A percentile compares a stretch with the other conserved stretches of the same genome.
phyloP scores from a whole-genome alignment of 2,113 vertebrate genomes.

The Phocoena phocoena region DNA sequence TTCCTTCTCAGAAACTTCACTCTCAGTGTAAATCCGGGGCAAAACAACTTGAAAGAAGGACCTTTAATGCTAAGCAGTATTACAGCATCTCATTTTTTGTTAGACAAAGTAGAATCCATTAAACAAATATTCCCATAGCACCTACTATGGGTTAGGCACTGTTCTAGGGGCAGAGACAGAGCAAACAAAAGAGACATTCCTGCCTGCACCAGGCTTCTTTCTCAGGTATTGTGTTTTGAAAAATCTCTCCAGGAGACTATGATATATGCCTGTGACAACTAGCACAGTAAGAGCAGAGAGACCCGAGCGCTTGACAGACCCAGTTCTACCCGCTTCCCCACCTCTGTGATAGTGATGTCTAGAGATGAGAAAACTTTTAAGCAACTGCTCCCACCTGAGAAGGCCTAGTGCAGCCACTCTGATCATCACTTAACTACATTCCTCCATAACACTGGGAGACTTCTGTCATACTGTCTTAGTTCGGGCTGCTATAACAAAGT shows the following conservation, averaged over 20 bases:
- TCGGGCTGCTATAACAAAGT: not conserved
- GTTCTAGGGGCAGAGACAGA: not conserved
- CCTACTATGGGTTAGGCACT: not conserved
- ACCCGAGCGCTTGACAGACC: not conserved
- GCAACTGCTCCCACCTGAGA: not conserved
- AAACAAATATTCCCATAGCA: not conserved
- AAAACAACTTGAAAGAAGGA: slow-evolving; percentile 22
- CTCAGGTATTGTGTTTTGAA: not conserved
- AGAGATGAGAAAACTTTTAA: not conserved
- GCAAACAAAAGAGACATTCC: not conserved
- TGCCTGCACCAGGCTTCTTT: not conserved
- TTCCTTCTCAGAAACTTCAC: not conserved
- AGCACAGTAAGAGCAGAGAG: not conserved
- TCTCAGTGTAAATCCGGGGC: not conserved
- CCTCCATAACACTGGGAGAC: not conserved
- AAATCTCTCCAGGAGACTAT: not conserved
- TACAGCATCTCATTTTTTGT: not conserved
- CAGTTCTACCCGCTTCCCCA: not conserved
- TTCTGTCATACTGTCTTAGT: not conserved
- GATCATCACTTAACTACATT: not conserved
- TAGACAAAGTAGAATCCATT: not conserved
- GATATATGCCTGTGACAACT: not conserved
- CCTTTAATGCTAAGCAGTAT: not conserved
- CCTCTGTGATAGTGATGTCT: not conserved
- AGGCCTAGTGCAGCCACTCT: not conserved